Conservation (phyloP, 2,888 invertebrate genomes). For the Tetanocera ferruginea region DNA sequence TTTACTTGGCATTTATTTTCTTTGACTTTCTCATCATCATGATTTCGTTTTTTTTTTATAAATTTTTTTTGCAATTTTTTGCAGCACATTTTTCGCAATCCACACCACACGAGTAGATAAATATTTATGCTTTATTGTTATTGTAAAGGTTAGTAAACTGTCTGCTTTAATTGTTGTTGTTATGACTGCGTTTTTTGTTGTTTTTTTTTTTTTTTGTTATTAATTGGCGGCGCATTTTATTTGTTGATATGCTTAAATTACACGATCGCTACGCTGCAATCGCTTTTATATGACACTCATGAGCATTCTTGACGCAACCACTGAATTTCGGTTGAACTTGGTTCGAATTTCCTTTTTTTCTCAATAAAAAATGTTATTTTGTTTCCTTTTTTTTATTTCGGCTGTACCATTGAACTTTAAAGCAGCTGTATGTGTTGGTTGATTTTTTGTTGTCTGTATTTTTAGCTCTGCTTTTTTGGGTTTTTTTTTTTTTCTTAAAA, state of each 20-base stretch:
- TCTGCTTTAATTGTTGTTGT: neutral
- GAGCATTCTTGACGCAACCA: neutral
- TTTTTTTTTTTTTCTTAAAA: slow-evolving; percentile 41
- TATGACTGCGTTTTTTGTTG: neutral
- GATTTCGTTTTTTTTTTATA: neutral
- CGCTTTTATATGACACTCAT: neutral
- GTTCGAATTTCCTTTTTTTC: neutral
- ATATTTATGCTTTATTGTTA: neutral
- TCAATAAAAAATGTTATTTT: neutral
- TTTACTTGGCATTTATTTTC: neutral
- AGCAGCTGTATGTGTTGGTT: slow-evolving; percentile 12
- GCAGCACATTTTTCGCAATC: neutral
- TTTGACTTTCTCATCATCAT: neutral
- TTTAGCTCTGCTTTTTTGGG: slow-evolving; percentile 16
- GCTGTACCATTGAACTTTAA: slow-evolving; percentile 51
- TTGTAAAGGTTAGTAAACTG: slow-evolving; percentile 25
- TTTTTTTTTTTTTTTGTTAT: neutral
- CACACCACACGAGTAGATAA: neutral
- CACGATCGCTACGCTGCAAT: neutral
- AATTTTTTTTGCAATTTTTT: neutral
- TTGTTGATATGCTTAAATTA: neutral
- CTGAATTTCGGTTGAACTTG: slow-evolving; percentile 18
- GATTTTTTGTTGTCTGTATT: neutral
- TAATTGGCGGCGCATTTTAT: neutral
- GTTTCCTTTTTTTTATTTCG: neutral